Percentiles rank a stretch among this genome's conserved stretches.
These are phyloP conservation scores for Elysia crispata DNA, from an alignment of 2,888 invertebrate genomes.

Conservation along the genomic window DNA sequence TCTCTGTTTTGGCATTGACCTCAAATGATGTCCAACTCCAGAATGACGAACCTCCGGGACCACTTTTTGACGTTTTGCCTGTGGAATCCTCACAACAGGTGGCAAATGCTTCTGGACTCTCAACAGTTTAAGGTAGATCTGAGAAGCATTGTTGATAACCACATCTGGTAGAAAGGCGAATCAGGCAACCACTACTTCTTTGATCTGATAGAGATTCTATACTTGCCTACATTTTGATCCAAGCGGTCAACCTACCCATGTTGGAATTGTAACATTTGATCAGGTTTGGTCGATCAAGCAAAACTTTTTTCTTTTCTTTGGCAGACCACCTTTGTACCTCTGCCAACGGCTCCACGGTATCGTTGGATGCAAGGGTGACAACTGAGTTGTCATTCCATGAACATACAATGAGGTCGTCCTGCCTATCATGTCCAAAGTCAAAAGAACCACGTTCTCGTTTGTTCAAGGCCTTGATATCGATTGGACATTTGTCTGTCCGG, in stretches of 20 bases:
- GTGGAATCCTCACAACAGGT: too few species aligned
- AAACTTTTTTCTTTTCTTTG: neutral
- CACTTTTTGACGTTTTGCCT: too few species aligned
- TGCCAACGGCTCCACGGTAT: conserved; percentile 10
- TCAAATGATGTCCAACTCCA: too few species aligned
- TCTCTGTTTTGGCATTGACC: too few species aligned
- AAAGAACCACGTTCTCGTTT: neutral
- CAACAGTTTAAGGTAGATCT: too few species aligned
- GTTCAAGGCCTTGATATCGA: neutral
- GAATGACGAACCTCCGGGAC: too few species aligned
- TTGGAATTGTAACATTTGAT: conserved; percentile 4
- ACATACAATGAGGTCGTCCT: neutral
- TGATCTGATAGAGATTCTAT: conserved; percentile 1
- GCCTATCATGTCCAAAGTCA: neutral
- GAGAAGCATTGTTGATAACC: too few species aligned
- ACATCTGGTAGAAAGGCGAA: neutral
- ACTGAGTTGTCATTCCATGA: conserved; percentile 36
- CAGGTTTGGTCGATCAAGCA: neutral
- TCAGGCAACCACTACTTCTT: conserved; percentile 31
- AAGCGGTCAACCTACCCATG: neutral
- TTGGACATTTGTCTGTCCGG: neutral
- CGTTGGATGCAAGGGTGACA: conserved; percentile 16
- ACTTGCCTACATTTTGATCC: conserved; percentile 23
- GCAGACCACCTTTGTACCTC: conserved; percentile 19
- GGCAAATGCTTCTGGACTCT: too few species aligned